phyloP scores from a whole-genome alignment of 2,113 vertebrate genomes.

The Mellivora capensis region DNA sequence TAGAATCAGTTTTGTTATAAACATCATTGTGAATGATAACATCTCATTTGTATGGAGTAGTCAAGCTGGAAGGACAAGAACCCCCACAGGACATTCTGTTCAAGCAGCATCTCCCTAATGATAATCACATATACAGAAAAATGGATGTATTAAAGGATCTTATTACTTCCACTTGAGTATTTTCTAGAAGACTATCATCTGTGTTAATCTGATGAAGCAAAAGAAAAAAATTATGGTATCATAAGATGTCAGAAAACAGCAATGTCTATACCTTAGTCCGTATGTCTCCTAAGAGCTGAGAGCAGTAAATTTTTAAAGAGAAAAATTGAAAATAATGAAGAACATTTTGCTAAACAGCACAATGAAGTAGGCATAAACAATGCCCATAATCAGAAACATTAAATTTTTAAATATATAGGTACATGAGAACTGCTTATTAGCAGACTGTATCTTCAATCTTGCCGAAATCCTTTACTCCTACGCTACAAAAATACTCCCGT shows the following conservation, averaged over 20 bases:
- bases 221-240: slow-evolving; percentile 69
- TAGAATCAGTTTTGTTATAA: neutral
- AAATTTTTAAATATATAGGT: slow-evolving; percentile 29
- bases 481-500: slow-evolving; percentile 29
- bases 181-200: slow-evolving; percentile 42
- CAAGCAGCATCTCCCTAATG: neutral
- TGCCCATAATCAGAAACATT: slow-evolving; percentile 57
- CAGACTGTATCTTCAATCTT: neutral
- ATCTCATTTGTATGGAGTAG: neutral
- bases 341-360: slow-evolving; percentile 71
- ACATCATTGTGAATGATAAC: neutral
- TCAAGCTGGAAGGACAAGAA: neutral
- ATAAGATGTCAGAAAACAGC: slow-evolving; percentile 78
- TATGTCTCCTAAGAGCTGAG: slow-evolving; percentile 99
- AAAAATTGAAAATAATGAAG: slow-evolving; percentile 81
- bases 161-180: slow-evolving; percentile 27
- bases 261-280: slow-evolving; percentile 95
- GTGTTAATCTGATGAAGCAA: slow-evolving; percentile 52
- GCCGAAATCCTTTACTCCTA: neutral
- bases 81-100: neutral
- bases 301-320: slow-evolving; percentile 91
- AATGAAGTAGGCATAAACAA: slow-evolving; percentile 58
- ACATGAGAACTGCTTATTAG: slow-evolving; percentile 7
- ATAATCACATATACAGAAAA: slow-evolving; percentile 9
- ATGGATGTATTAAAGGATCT: neutral